These are phyloP conservation scores for Polia nebulosa DNA, from an alignment of 2,888 invertebrate genomes.

Conservation along the genomic window DNA sequence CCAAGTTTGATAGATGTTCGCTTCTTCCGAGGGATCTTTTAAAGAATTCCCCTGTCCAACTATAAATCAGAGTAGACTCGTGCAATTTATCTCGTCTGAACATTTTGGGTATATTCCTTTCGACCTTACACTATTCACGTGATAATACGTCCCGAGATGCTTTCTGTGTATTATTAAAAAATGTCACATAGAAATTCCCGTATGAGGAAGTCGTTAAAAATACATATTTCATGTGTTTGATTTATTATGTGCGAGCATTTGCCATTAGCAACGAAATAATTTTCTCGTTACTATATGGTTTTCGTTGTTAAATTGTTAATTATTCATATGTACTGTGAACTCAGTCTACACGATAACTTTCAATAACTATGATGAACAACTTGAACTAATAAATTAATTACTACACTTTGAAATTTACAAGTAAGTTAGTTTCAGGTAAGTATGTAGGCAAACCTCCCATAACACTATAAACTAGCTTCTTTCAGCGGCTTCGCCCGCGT, in stretches of 20 bases:
- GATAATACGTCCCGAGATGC: conserved; percentile 47
- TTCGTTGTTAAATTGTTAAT: conserved; percentile 34
- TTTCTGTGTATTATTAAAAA: conserved; percentile 49
- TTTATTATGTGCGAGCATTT: conserved; percentile 40
- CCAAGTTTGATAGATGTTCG: conserved; percentile 75
- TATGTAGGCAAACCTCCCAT: no score
- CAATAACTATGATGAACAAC: not conserved
- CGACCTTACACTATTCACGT: conserved; percentile 52
- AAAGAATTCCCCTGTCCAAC: conserved; percentile 68
- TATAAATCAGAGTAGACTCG: conserved; percentile 78
- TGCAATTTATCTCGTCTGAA: conserved; percentile 77
- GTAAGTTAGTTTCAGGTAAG: no score
- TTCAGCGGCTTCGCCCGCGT: no score
- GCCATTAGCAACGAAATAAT: conserved; percentile 38
- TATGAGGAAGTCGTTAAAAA: conserved; percentile 59
- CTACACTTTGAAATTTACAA: conserved; percentile 13
- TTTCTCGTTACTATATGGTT: conserved; percentile 23
- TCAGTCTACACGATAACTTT: not conserved
- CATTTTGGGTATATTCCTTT: conserved; percentile 62
- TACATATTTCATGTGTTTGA: conserved; percentile 60
- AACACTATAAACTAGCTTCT: no score
- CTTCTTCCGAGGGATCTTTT: conserved; percentile 65
- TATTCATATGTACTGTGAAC: conserved; percentile 31
- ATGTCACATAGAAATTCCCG: conserved; percentile 43
- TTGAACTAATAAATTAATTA: conserved; percentile 8